Percentiles rank a stretch among this genome's conserved stretches.
Evolutionary conservation across 2,113 vertebrate species (phyloP).

Genomic region (Tyrannus savana): DNA sequence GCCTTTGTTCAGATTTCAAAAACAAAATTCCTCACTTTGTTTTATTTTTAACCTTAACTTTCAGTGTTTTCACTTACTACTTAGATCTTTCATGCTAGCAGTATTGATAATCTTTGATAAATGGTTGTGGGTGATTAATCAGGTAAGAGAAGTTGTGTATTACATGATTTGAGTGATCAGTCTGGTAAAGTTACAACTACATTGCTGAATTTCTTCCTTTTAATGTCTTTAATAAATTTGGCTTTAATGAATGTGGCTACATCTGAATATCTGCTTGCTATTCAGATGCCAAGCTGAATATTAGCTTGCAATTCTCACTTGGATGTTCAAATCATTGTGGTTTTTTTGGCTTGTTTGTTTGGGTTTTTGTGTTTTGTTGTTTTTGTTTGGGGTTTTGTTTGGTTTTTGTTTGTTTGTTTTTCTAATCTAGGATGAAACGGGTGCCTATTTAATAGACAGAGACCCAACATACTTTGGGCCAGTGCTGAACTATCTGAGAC

Average conservation of each 20-base stretch:
- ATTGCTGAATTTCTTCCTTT: neutral
- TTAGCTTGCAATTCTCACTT: neutral
- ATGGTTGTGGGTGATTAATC: neutral
- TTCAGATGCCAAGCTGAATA: neutral
- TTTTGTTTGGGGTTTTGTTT: neutral
- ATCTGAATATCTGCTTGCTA: neutral
- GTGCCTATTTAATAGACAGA: slow-evolving; percentile 98
- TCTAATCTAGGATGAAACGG: slow-evolving; percentile 89
- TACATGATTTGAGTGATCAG: neutral
- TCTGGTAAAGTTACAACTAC: neutral
- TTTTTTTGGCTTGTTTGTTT: neutral
- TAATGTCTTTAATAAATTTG: neutral
- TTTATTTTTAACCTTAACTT: neutral
- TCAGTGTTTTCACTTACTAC: neutral
- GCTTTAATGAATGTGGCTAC: neutral
- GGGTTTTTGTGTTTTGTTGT: neutral
- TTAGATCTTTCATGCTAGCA: neutral
- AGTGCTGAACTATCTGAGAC: slow-evolving; percentile 96
- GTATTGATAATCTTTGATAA: neutral
- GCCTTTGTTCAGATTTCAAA: neutral
- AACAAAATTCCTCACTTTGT: neutral
- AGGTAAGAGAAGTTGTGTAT: neutral
- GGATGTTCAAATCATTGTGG: neutral
- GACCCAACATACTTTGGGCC: slow-evolving; percentile 97
- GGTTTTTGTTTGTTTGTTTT: neutral